Conservation (phyloP, 1,140 invertebrate species). For the Berghia stephanieae region DNA sequence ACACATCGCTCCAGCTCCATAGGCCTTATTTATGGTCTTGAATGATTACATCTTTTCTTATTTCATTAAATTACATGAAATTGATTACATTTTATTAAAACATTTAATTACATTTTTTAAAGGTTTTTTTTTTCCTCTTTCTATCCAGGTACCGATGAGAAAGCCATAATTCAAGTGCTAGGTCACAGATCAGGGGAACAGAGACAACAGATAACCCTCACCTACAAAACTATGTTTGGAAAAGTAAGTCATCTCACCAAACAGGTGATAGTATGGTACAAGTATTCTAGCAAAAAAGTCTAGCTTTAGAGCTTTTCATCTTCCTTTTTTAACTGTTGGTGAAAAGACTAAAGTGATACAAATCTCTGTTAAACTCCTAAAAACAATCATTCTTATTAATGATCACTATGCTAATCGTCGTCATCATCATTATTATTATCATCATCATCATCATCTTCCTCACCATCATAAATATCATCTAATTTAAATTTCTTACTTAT, state of each 20-base stretch:
- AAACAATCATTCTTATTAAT: neutral
- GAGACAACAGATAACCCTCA: conserved; percentile 86
- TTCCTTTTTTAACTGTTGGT: no score
- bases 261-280: no score
- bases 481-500: neutral
- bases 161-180: conserved; percentile 88
- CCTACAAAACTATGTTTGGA: conserved; percentile 93
- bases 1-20: no score
- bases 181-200: conserved; percentile 89
- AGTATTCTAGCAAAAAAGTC: no score
- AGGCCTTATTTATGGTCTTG: no score
- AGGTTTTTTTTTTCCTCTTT: neutral
- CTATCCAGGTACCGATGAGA: conserved; percentile 81
- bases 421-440: neutral
- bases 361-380: no score
- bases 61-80: neutral
- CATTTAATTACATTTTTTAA: neutral
- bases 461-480: neutral
- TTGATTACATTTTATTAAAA: conserved; percentile 4
- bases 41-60: neutral
- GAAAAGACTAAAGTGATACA: no score
- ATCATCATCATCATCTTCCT: no score
- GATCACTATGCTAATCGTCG: no score
- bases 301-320: no score
- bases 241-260: conserved; percentile 73